phyloP scores from a whole-genome alignment of 2,797 vertebrate genomes.

The Dicrostonyx torquatus region DNA sequence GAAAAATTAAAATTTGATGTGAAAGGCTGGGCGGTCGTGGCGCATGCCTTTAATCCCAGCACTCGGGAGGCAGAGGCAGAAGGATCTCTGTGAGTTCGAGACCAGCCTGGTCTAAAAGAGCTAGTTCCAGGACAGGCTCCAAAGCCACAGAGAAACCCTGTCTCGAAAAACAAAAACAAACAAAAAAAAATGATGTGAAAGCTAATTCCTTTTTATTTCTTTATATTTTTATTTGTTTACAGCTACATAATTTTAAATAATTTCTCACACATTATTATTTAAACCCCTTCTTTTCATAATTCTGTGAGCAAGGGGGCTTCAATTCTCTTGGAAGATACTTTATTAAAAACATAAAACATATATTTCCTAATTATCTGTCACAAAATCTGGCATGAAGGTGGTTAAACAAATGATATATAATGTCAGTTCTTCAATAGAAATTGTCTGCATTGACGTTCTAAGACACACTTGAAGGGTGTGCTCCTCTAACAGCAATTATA shows the following conservation, averaged over 20 bases:
- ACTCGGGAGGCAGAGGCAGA: too few species aligned
- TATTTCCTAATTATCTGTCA: slow-evolving; percentile 34
- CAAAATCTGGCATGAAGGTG: not conserved
- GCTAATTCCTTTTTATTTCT: not conserved
- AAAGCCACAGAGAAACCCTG: too few species aligned
- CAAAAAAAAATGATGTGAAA: not conserved
- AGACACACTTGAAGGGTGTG: not conserved
- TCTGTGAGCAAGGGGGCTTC: slow-evolving; percentile 15
- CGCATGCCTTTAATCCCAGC: too few species aligned
- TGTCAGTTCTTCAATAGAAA: not conserved
- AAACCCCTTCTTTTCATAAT: not conserved
- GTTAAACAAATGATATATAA: not conserved
- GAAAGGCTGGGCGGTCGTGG: too few species aligned
- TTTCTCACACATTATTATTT: not conserved
- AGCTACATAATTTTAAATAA: not conserved
- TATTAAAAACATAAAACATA: slow-evolving; percentile 30
- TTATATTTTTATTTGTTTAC: slow-evolving; percentile 17
- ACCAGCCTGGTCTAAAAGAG: too few species aligned
- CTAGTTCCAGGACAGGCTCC: too few species aligned
- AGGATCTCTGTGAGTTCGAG: too few species aligned
- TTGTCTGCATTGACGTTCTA: not conserved
- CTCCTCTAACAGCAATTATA: slow-evolving; percentile 24
- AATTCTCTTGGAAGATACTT: slow-evolving; percentile 4
- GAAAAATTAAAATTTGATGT: not conserved
- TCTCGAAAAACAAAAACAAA: too few species aligned